A percentile compares a stretch with the other conserved stretches of the same genome.
These are phyloP conservation scores for Hiodon tergisus DNA, from an alignment of 2,113 vertebrate genomes.

Conservation along the genomic window DNA sequence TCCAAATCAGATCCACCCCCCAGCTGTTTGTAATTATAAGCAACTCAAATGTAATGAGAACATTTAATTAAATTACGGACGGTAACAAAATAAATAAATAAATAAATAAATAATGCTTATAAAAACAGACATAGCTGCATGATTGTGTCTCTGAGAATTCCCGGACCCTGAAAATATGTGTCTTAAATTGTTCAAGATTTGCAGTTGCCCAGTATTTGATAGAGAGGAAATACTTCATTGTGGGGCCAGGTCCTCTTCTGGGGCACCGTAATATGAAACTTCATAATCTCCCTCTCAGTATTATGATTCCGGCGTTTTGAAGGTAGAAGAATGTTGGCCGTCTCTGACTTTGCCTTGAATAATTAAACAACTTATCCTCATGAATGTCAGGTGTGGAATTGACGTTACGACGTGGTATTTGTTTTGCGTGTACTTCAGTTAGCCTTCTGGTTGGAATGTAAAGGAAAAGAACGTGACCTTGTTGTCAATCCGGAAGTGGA, in stretches of 20 bases:
- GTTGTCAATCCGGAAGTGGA: no score
- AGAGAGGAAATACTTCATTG: not conserved
- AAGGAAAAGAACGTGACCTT: no score
- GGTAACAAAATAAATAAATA: not conserved
- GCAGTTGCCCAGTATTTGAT: not conserved
- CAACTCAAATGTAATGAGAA: conserved; percentile 24
- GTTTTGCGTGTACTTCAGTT: no score
- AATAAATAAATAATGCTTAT: not conserved
- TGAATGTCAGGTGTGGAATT: no score
- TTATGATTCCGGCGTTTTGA: no score
- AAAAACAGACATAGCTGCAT: not conserved
- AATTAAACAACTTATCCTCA: no score
- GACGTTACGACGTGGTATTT: no score
- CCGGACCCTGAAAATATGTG: conserved; percentile 1
- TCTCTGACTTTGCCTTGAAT: no score
- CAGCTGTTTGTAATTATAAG: conserved; percentile 30
- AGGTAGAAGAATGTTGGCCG: no score
- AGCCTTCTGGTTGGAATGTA: no score
- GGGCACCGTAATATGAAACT: no score
- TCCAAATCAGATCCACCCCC: conserved; percentile 16
- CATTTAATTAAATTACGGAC: conserved; percentile 27
- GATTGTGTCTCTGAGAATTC: not conserved
- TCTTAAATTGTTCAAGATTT: conserved; percentile 4
- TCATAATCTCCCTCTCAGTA: no score
- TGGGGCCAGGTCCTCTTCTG: not conserved